phyloP scores from a whole-genome alignment of 1,140 invertebrate genomes.

The Frieseomelitta varia region DNA sequence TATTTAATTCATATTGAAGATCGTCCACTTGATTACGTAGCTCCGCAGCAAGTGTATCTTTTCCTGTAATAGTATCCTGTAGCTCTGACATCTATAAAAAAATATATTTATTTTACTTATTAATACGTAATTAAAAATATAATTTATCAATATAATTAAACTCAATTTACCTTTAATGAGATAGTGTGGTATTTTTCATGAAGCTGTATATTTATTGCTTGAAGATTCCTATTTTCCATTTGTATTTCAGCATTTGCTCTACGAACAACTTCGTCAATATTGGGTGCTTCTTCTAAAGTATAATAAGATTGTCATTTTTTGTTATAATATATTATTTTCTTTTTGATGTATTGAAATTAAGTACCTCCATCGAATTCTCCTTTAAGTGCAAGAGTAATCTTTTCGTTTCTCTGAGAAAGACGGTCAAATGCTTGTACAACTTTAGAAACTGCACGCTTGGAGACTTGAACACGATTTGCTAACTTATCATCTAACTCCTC shows the following conservation, averaged over 20 bases:
- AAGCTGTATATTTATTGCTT: slow-evolving; percentile 95
- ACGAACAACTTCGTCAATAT: slow-evolving; percentile 91
- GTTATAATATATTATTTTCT: background rate
- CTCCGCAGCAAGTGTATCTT: slow-evolving; percentile 97
- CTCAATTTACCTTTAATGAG: slow-evolving; percentile 87
- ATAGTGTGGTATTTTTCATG: slow-evolving; percentile 97
- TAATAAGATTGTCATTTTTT: slow-evolving; percentile 12
- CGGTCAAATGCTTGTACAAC: slow-evolving; percentile 98
- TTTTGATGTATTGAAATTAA: slow-evolving; percentile 1
- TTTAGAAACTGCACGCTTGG: slow-evolving; percentile 96
- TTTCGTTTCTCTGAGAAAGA: slow-evolving; percentile 95
- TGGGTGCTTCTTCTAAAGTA: slow-evolving; percentile 85
- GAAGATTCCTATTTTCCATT: slow-evolving; percentile 94
- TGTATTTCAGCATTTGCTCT: slow-evolving; percentile 93
- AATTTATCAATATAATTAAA: slow-evolving; percentile 9
- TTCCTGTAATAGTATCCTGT: slow-evolving; percentile 94
- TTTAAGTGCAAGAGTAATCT: slow-evolving; percentile 93
- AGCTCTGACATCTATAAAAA: slow-evolving; percentile 89
- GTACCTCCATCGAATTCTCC: slow-evolving; percentile 88
- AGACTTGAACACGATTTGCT: slow-evolving; percentile 96
- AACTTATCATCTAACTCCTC: slow-evolving; percentile 98
- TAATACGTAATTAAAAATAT: background rate
- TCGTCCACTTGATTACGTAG: slow-evolving; percentile 98
- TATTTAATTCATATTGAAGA: slow-evolving; percentile 95
- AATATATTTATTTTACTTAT: slow-evolving; percentile 22